phyloP scores from a whole-genome alignment of 2,888 invertebrate genomes.

The Molorchus minor region DNA sequence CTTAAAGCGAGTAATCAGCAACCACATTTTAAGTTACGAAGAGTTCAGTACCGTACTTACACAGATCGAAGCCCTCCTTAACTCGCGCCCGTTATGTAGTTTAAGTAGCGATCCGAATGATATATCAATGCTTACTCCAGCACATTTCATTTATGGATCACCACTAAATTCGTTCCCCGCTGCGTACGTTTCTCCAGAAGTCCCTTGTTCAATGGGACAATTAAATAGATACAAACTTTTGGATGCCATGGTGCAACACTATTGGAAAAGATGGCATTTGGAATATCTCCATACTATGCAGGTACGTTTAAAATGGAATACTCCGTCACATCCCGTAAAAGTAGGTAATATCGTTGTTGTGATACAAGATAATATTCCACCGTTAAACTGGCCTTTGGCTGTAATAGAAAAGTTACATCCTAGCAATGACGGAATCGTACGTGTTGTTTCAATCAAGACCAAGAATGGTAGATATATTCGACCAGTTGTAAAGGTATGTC shows the following conservation, averaged over 20 bases:
- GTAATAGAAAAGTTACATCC: constrained; percentile 16
- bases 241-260: constrained; percentile 14
- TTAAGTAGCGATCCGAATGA: constrained; percentile 18
- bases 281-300: constrained; percentile 20
- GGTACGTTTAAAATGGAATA: constrained; percentile 15
- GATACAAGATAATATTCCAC: constrained; percentile 12
- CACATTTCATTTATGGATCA: constrained; percentile 29
- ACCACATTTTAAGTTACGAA: not conserved
- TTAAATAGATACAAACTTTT: constrained; percentile 14
- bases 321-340: constrained; percentile 3
- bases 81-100: not conserved
- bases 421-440: not conserved
- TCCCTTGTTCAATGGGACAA: not conserved
- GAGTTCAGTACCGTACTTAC: not conserved
- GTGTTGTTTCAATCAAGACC: constrained; percentile 9
- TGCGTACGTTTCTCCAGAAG: not conserved
- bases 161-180: constrained; percentile 2
- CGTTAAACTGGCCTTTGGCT: constrained; percentile 16
- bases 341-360: constrained; percentile 1
- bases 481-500: not conserved
- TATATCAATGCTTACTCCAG: constrained; percentile 33
- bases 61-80: not conserved
- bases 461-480: not conserved
- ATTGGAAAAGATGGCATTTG: constrained; percentile 22
- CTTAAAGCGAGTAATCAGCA: not conserved